These are phyloP conservation scores for Anastrepha obliqua DNA, from an alignment of 1,140 invertebrate species.

Conservation along the genomic window DNA sequence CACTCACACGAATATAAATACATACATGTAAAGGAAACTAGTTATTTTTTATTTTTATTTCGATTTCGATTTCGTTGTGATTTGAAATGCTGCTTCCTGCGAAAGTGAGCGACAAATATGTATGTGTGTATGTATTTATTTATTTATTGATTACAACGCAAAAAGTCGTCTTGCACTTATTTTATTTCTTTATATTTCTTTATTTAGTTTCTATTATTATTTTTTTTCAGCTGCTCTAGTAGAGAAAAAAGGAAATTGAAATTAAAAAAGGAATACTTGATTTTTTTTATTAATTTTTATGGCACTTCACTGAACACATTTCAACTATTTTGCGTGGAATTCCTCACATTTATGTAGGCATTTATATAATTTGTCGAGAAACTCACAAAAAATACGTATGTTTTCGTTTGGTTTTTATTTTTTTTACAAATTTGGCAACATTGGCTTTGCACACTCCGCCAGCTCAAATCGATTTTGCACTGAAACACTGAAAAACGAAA, in stretches of 20 bases:
- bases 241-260: background rate
- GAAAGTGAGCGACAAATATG: too few relatives aligned
- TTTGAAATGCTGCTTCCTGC: too few relatives aligned
- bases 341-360: background rate
- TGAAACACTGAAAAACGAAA: background rate
- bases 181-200: background rate
- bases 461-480: background rate
- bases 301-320: constrained; percentile 1
- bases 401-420: background rate
- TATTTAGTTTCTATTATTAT: background rate
- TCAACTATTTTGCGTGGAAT: background rate
- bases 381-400: background rate
- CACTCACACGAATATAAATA: background rate
- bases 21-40: background rate
- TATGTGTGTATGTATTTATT: background rate
- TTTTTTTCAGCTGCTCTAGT: background rate
- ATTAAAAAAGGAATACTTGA: background rate
- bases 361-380: constrained; percentile 29
- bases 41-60: constrained; percentile 45
- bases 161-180: background rate
- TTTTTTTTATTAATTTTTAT: background rate
- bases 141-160: background rate
- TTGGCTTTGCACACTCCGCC: background rate
- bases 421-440: background rate
- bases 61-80: background rate